Evolutionary conservation across 2,113 vertebrate genomes (phyloP), one percentile per base, ranked within the genome.

Genomic region (Brachypteracias leptosomus): DNA sequence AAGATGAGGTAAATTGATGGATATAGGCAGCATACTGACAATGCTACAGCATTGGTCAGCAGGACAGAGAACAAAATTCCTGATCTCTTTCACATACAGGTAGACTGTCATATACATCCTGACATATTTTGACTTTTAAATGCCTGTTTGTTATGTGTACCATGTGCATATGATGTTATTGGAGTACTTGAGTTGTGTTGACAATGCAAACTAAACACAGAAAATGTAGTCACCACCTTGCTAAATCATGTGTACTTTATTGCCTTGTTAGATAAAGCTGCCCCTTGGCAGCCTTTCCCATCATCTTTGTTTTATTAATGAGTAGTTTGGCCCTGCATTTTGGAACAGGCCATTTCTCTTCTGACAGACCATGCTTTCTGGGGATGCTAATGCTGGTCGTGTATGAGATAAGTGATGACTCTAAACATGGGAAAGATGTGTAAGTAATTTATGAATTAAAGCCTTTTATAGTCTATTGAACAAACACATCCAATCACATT

Each of bases 251-350:
- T 91, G 77, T 85, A 36, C 54, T 95, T 94, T 89, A 95, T 88
- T 95, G 89, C 67, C 95, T 94, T 82, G 42, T 96, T 96, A 94
- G 91, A 93, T 85, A 89, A 97, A 96, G 25, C 77, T 97, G 94
- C 95, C 93, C 93, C 89, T 96, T 96, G 95, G 94, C 95, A 96
- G 93, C 87, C 62, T 95, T 93, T 93, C 66, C 66, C 63, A 70
- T 89, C 66, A 58, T 95, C 74, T 93, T 96, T 97, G 91, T 96
- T 95, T 95, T 96, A 95, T 96, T 96, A 96, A 96, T 97, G 91
- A 95, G 91, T 76, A 95, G 84, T 91, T 97, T 94, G 88, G 84
- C 84, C 78, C 89, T 97, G 89, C 76, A 75, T 95, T 90, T 97
- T 92, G 84, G 87, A 96, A 78, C 61, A 85, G 81, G 93, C 88